Conservation (phyloP, 2,888 invertebrate species). For the Caenorhabditis drosophilae region DNA sequence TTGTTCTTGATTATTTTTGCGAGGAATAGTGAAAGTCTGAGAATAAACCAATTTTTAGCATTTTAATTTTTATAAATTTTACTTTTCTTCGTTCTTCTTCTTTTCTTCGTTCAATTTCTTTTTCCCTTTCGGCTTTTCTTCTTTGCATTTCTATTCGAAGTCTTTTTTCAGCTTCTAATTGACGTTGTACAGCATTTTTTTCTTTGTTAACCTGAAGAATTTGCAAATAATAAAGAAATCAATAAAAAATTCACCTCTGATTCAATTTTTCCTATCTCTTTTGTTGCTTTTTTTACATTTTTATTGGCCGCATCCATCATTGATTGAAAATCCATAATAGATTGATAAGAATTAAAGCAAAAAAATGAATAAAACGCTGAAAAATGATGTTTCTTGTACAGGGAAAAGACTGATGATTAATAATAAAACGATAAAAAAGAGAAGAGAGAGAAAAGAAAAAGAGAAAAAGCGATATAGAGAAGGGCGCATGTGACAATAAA, state of each 20-base stretch:
- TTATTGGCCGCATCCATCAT: slow-evolving; percentile 41
- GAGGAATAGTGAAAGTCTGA: slow-evolving; percentile 54
- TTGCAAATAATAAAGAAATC: slow-evolving; percentile 4
- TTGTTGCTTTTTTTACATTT: slow-evolving; percentile 36
- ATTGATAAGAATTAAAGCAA: background rate
- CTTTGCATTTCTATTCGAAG: slow-evolving; percentile 20
- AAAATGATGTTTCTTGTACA: background rate
- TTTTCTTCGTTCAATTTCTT: slow-evolving; percentile 15
- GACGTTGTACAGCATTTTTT: slow-evolving; percentile 16
- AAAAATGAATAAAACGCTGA: background rate
- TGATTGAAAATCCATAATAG: slow-evolving; percentile 42
- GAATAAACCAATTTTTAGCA: slow-evolving; percentile 5
- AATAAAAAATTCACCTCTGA: slow-evolving; percentile 25
- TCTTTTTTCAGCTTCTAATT: slow-evolving; percentile 28
- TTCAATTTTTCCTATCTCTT: slow-evolving; percentile 32
- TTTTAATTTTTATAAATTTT: background rate
- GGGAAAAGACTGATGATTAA: too few relatives aligned
- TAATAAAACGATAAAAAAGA: too few relatives aligned
- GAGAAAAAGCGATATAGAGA: too few relatives aligned
- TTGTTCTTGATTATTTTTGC: slow-evolving; percentile 15
- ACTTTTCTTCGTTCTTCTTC: slow-evolving; percentile 24
- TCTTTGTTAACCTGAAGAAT: slow-evolving; percentile 20
- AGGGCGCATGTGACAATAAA: too few relatives aligned
- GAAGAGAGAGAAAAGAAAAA: too few relatives aligned
- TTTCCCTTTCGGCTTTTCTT: slow-evolving; percentile 29